phyloP scores from a whole-genome alignment of 2,113 vertebrate genomes.

The Rhadina sibilatrix region DNA sequence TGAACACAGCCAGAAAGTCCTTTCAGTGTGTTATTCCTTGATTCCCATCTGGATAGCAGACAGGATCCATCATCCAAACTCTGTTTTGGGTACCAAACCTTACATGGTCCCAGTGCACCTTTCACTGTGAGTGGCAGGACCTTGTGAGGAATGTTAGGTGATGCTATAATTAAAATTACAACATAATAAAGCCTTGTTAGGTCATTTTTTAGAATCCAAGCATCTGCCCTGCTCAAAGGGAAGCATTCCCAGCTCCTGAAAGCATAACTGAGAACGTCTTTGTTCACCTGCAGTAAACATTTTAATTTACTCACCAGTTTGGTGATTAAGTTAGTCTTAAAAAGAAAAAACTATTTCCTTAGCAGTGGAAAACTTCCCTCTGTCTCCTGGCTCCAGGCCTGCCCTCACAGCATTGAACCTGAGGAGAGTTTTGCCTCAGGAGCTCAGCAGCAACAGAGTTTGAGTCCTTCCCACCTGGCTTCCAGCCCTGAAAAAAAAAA shows the following conservation, averaged over 20 bases:
- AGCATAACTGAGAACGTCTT: neutral
- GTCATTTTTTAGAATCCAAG: neutral
- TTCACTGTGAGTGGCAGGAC: rapidly evolving
- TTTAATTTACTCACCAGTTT: neutral
- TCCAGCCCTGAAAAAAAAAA: neutral
- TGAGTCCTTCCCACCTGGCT: constrained; percentile 31
- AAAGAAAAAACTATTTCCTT: neutral
- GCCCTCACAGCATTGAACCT: neutral
- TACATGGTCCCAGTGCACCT: rapidly evolving
- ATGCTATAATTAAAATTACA: neutral
- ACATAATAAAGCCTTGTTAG: neutral
- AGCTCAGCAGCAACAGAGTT: neutral
- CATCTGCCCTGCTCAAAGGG: neutral
- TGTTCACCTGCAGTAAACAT: neutral
- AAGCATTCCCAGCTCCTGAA: neutral
- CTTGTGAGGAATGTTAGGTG: neutral
- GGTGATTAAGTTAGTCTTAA: neutral
- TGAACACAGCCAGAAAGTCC: neutral
- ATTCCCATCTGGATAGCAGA: neutral
- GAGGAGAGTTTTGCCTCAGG: constrained; percentile 8
- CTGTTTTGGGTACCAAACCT: neutral
- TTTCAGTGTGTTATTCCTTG: neutral
- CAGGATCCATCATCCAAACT: neutral
- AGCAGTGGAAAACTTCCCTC: constrained; percentile 25
- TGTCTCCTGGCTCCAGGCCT: neutral